phyloP scores from a whole-genome alignment of 2,113 vertebrate species.

The Chrysemys picta region DNA sequence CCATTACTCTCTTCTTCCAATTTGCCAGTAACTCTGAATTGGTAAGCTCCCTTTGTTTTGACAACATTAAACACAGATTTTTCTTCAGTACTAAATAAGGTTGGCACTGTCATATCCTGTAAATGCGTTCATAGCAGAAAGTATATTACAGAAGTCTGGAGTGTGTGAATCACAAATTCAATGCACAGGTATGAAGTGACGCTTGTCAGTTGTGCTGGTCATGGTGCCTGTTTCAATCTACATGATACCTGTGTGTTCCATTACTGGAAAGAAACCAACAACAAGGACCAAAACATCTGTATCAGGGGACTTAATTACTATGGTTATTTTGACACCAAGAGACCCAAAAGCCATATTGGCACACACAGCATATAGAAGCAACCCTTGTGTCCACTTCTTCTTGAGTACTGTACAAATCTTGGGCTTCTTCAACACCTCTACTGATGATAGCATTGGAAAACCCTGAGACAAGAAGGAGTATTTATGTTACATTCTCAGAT shows the following conservation, averaged over 20 bases:
- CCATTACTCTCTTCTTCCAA: neutral
- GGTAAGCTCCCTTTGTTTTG: neutral
- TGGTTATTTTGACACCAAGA: neutral
- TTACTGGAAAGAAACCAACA: neutral
- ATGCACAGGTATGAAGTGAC: neutral
- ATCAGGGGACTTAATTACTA: neutral
- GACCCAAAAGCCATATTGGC: neutral
- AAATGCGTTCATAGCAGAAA: neutral
- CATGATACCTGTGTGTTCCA: neutral
- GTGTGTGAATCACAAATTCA: neutral
- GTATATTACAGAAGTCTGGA: neutral
- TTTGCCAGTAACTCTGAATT: neutral
- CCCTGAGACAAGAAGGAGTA: no score
- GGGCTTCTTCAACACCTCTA: no score
- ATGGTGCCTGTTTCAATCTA: neutral
- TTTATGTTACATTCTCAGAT: no score
- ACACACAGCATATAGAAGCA: no score
- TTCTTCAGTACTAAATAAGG: neutral
- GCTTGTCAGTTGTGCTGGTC: neutral
- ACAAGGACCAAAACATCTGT: neutral
- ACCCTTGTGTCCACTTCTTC: no score
- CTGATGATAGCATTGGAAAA: no score
- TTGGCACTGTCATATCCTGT: neutral
- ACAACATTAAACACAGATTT: neutral
- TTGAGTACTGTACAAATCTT: no score